Percentiles rank a stretch among this genome's conserved stretches.
Evolutionary conservation across 2,113 vertebrate genomes (phyloP).

Genomic region (Myiagra hebetior): DNA sequence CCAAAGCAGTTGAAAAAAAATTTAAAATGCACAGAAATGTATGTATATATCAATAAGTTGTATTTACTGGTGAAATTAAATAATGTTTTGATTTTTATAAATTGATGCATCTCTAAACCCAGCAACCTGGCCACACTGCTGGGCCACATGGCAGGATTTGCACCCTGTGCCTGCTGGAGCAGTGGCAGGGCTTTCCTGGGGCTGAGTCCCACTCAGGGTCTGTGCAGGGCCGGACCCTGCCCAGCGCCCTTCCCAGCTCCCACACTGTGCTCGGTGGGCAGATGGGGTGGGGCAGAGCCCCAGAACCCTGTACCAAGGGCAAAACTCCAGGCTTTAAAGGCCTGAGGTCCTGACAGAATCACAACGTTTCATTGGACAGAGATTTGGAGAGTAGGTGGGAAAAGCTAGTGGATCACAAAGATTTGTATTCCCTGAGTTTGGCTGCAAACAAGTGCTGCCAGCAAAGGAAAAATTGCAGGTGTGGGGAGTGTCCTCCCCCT

Average conservation of each 20-base stretch:
- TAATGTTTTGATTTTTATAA: background rate
- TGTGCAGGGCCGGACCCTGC: background rate
- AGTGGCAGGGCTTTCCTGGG: background rate
- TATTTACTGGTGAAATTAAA: background rate
- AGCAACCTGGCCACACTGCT: accelerated
- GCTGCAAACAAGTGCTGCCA: background rate
- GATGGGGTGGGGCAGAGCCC: background rate
- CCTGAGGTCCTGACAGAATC: background rate
- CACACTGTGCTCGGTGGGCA: accelerated
- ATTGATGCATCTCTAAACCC: background rate
- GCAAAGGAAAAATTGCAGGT: background rate
- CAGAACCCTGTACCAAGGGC: background rate
- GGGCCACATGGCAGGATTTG: background rate
- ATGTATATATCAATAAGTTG: background rate
- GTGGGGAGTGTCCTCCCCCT: background rate
- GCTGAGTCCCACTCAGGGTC: background rate
- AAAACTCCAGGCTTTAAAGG: background rate
- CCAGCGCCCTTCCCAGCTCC: background rate
- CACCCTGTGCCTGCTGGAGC: background rate
- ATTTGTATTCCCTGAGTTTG: background rate
- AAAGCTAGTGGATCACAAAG: background rate
- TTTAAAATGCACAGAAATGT: too few relatives aligned
- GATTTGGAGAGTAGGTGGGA: background rate
- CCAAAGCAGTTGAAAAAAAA: background rate
- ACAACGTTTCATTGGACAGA: background rate